Evolutionary conservation across 92 coral and sea anemone genomes (phyloP), one percentile per base, ranked within the genome.

Genomic region (Heliopora coerulea): DNA sequence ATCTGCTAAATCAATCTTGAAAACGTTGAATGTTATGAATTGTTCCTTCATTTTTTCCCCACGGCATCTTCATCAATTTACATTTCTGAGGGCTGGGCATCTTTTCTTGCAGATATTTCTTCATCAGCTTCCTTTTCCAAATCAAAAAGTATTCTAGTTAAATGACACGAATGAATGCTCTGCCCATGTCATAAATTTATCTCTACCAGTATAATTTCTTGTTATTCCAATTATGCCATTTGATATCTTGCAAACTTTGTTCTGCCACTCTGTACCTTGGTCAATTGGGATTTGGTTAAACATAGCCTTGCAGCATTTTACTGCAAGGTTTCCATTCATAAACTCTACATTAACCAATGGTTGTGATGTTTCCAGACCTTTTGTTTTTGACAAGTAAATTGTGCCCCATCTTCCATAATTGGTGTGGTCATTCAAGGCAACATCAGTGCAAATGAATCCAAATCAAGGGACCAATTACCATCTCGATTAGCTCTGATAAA

Each of bases 181-280:
- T 54, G 77, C 77, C 77, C 77, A 52, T 8, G 64, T 70, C 20
- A 70, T 50, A 15, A 70, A 70, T 26, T 68, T 68, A 63, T 70
- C 77, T 58, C 77, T 31, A 4, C 63, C 62, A 49, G 62, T 70
- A 14, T 70, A 62, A 70, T 70, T 70, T 34, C 77, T 70, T 12
- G 77, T 70, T n/a, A 70, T 70, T 8, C 77, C 77, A 24, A 70
- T 70, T 14, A 70, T 70, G 18, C 77, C 77, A 70, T 70, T 70
- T 52, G 62, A 70, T 52, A 70, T 52, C 30, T 70, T 70, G 77
- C 77, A 31, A 12, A 70, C 13, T 70, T 33, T 54, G 63, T 70
- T 70, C 46, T 54, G 77, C 50, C 77, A 70, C 41, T 70, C 77
- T 26, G 77, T 70, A 0, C 63, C 77, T 54, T 70, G 77, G 63